These are phyloP conservation scores for Penaeus japonicus DNA, from an alignment of 1,140 invertebrate species.

Conservation along the genomic window DNA sequence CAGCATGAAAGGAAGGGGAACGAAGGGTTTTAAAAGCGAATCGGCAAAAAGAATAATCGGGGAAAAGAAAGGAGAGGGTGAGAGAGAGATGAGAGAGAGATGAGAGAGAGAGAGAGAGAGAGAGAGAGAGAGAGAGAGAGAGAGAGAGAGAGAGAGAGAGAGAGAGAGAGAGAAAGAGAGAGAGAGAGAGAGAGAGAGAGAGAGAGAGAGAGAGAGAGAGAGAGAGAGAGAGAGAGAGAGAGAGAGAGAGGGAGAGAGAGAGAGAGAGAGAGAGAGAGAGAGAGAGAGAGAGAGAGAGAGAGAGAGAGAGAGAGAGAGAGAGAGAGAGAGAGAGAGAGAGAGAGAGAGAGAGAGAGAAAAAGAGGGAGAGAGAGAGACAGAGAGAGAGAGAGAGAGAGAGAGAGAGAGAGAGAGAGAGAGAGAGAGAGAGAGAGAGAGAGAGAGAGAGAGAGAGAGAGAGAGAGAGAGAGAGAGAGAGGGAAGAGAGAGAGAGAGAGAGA, in stretches of 20 bases:
- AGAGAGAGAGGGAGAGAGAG: background rate
- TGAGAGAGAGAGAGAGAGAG: too few species aligned
- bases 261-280: constrained; percentile 2
- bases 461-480: background rate
- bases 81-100: too few species aligned
- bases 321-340: background rate
- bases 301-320: background rate
- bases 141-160: background rate
- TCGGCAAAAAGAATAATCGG: too few species aligned
- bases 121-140: too few species aligned
- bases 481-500: background rate
- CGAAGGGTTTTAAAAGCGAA: too few species aligned
- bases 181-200: background rate
- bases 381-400: background rate
- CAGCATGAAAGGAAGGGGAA: too few species aligned
- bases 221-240: background rate
- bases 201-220: background rate
- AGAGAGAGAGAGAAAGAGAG: background rate
- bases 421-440: background rate
- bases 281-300: background rate
- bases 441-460: background rate
- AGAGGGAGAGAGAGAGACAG: background rate
- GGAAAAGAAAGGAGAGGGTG: too few species aligned
- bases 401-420: background rate
- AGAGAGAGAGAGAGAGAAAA: background rate